Evolutionary conservation across 2,888 invertebrate genomes (phyloP), one percentile per base, ranked within the genome.

Genomic region (Priocnemis perturbator): DNA sequence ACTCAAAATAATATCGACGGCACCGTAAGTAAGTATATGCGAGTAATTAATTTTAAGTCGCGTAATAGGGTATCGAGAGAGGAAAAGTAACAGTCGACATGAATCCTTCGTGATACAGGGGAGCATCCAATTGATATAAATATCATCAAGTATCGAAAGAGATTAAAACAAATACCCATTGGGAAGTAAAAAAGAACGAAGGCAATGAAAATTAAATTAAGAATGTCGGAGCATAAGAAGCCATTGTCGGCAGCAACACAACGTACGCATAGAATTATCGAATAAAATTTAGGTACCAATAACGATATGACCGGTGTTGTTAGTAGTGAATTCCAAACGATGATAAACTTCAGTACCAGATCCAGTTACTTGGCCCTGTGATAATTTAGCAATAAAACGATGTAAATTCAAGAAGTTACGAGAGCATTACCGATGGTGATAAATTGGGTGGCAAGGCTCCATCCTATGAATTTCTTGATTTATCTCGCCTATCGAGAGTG

Each of bases 1-100:
- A 85, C 74, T 82, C 81, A 82, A 84, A 83, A 71, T 85, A 87
- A 87, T 87, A 87, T 87, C 86, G 83, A 85, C 85, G 87, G 86
- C 85, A 85, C 82, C 85, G 83, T 85, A 86, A 86, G 86, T 87
- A 87, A 88, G 85, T 86, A 85, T 86, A 86, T 85, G 84, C 76
- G 82, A 83, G 79, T 86, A 87, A 37, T 37, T 37, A 37, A 86
- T 86, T 84, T 83, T 86, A 86, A 86, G 84, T 37, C 82, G 82
- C 83, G 83, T 84, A 84, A 85, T 79, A 86, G 78, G 82, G 76
- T 79, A 85, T 80, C 75, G 76, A 81, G 77, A 78, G 70, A 71
- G 19, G 64, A 63, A 21, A 44, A 64, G 45, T 48, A 60, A 61
- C 44, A 47, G 61, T 57, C 45, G 63, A 66, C 73, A 62, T 50